Conservation (phyloP, 92 coral and sea anemone species). For the Epizoanthus stellaris region DNA sequence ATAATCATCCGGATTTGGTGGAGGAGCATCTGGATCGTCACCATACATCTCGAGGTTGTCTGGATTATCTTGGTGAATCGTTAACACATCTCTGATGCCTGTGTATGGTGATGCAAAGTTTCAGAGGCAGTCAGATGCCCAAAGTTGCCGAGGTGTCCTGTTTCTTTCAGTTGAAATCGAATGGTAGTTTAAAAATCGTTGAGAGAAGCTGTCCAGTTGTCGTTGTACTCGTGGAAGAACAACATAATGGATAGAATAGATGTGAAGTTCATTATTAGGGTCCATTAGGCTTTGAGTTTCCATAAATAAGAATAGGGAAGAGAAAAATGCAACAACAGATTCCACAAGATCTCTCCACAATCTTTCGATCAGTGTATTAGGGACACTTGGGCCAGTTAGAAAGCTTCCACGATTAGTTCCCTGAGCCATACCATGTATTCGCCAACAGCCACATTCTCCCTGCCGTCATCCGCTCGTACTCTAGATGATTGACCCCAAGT, state of each 20-base stretch:
- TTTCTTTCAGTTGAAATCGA: conserved; percentile 46
- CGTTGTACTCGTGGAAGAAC: conserved; percentile 53
- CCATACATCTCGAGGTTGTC: conserved; percentile 22
- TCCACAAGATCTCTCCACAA: not conserved
- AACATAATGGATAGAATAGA: conserved; percentile 53
- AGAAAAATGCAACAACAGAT: conserved; percentile 48
- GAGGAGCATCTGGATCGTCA: conserved; percentile 45
- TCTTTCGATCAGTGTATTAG: too few relatives aligned
- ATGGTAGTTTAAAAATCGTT: conserved; percentile 45
- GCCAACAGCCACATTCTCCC: too few relatives aligned
- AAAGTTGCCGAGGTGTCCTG: conserved; percentile 55
- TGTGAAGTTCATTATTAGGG: conserved; percentile 21
- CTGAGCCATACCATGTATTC: too few relatives aligned
- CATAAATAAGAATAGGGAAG: conserved; percentile 47
- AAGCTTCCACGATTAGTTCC: too few relatives aligned
- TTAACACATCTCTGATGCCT: conserved; percentile 32
- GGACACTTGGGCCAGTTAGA: too few relatives aligned
- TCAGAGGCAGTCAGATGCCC: conserved; percentile 49
- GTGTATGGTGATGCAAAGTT: conserved; percentile 24
- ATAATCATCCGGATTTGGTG: conserved; percentile 42
- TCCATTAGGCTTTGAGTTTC: conserved; percentile 41
- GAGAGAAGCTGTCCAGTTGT: conserved; percentile 41
- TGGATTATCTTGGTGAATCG: not conserved
- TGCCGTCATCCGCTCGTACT: too few relatives aligned
- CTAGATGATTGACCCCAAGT: conserved; percentile 18